Evolutionary conservation across 2,797 vertebrate species (phyloP).

Genomic region (Muraenolepis orangiensis): DNA sequence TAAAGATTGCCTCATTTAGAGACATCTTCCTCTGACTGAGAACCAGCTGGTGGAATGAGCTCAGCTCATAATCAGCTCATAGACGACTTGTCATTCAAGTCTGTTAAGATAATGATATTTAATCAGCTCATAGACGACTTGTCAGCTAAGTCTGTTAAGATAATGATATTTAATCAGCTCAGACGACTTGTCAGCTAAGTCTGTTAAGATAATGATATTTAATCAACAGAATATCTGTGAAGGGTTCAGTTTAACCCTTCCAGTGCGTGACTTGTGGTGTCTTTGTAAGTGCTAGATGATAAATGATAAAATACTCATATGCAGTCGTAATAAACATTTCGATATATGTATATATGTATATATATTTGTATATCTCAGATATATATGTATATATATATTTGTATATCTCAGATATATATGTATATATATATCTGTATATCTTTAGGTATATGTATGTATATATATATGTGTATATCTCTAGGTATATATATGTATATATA

Average conservation of each 20-base stretch:
- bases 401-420: background rate
- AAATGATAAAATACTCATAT: background rate
- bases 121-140: no score
- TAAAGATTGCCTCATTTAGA: background rate
- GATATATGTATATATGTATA: background rate
- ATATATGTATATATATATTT: background rate
- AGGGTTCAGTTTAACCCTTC: background rate
- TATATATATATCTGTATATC: background rate
- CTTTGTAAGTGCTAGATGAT: background rate
- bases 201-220: background rate
- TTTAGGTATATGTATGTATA: constrained; percentile 2
- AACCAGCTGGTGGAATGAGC: background rate
- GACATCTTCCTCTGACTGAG: background rate
- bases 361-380: no score
- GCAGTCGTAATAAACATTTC: constrained; percentile 1
- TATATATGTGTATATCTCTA: no score
- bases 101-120: background rate
- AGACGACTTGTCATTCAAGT: no score
- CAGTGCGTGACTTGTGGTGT: background rate
- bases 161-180: no score
- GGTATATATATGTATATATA: constrained; percentile 2
- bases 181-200: no score
- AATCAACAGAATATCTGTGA: background rate
- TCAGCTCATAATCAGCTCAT: background rate
- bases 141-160: background rate